Evolutionary conservation across 2,888 invertebrate genomes (phyloP), one percentile per base, ranked within the genome.

Genomic region (Incurvaria masculella): DNA sequence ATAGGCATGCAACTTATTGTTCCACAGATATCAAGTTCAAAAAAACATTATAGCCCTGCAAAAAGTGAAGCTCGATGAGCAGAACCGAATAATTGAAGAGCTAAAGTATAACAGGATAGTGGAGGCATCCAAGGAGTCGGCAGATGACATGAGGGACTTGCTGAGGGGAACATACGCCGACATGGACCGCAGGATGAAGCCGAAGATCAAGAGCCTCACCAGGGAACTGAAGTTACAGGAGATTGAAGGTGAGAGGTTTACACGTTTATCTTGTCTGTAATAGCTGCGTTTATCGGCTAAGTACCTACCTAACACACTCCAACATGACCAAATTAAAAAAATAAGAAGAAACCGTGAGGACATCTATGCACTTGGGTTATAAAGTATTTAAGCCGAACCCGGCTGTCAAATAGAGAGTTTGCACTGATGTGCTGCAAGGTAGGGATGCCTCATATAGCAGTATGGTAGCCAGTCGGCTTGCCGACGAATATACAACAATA

Each of bases 11-110:
- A 21, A 44, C 10, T 17, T 21, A 17, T 38, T 42, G 66, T 66
- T 51, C 53, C 33, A 3, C 33, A 84, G 87, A 56, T 84, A 84
- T 51, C 83, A 83, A 64, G 80, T 86, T 10, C 90, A 90, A 61
- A 86, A 85, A 61, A 82, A 83, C 54, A 86, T 89, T 41, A 90
- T 90, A 50, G 84, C 87, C 21, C 66, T 85, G 21, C 89, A 90
- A 63, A 86, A 83, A 61, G 68, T 80, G 2, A 88, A 88, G 67
- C 62, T 91, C 50, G 83, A 85, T 50, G 83, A 88, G 50, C 89
- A 90, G 63, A 85, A 84, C 55, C 81, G 83, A 57, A 61, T 87
- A n/a, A 90, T 90, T 49, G 84, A 88, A 62, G 85, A 88, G 59
- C 66, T 90, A 1, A 87, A 86, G 60, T 69, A 89, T 46, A 85